Evolutionary conservation across 2,888 invertebrate species (phyloP).

Genomic region (Drosophila eohydei): DNA sequence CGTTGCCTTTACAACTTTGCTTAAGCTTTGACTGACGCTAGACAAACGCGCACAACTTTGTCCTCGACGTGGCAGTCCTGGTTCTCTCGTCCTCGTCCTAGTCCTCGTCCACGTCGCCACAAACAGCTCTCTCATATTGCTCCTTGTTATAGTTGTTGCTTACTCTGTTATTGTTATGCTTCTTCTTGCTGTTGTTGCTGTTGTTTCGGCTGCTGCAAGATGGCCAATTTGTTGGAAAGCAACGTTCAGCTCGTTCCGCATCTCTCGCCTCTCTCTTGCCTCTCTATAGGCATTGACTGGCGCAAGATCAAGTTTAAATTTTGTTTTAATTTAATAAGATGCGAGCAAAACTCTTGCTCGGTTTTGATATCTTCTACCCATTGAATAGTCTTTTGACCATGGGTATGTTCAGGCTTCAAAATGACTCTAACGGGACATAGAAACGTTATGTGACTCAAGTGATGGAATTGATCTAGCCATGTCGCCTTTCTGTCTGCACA

Average conservation of each 20-base stretch:
- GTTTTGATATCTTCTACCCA: not conserved
- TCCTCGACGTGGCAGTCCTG: constrained; percentile 52
- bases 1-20: constrained; percentile 64
- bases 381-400: not conserved
- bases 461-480: not conserved
- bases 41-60: constrained; percentile 71
- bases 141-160: constrained; percentile 20
- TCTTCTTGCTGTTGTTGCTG: not conserved
- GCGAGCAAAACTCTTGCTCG: constrained; percentile 21
- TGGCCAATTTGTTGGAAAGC: constrained; percentile 51
- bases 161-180: not conserved
- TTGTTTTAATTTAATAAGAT: constrained; percentile 74
- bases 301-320: constrained; percentile 76
- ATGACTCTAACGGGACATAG: not conserved
- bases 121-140: constrained; percentile 10
- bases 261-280: not conserved
- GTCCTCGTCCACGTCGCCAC: constrained; percentile 1
- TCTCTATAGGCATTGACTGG: constrained; percentile 24
- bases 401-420: not conserved
- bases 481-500: not conserved
- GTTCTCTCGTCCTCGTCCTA: not conserved
- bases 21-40: constrained; percentile 73
- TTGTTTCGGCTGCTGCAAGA: constrained; percentile 46
- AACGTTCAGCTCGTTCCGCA: not conserved
- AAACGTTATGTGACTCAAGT: not conserved